These are phyloP conservation scores for Volucella inanis DNA, from an alignment of 2,888 invertebrate species.

Conservation along the genomic window DNA sequence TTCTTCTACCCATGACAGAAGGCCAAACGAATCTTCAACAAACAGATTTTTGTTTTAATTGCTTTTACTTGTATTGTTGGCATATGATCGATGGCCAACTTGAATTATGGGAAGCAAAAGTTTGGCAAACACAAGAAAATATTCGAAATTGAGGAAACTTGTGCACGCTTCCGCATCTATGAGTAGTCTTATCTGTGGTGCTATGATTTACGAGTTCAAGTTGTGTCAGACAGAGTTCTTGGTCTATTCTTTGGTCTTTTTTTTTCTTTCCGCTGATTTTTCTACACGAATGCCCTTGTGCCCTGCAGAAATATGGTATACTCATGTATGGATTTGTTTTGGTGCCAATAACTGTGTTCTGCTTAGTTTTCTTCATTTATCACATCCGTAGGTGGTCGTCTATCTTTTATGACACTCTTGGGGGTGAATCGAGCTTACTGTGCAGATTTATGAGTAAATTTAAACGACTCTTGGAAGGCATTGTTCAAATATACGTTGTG, in stretches of 20 bases:
- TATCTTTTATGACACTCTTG: constrained; percentile 20
- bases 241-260: background rate
- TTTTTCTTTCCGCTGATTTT: background rate
- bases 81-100: constrained; percentile 42
- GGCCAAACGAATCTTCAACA: background rate
- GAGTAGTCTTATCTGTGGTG: constrained; percentile 22
- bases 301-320: constrained; percentile 1
- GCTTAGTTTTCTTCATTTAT: constrained; percentile 4
- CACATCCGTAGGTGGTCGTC: constrained; percentile 38
- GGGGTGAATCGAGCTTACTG: constrained; percentile 28
- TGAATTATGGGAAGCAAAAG: constrained; percentile 10
- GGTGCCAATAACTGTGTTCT: constrained; percentile 17
- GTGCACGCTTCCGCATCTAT: constrained; percentile 33
- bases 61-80: background rate
- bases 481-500: background rate
- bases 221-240: constrained; percentile 9
- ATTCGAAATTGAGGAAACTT: background rate
- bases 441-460: constrained; percentile 36
- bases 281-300: constrained; percentile 19
- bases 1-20: background rate
- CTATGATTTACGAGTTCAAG: constrained; percentile 45
- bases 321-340: constrained; percentile 1
- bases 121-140: constrained; percentile 33
- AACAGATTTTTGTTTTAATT: background rate
- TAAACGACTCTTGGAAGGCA: constrained; percentile 19